Percentiles rank a stretch among this genome's conserved stretches.
Evolutionary conservation across 37 sponge, comb jelly and placozoan species (phyloP).

Genomic region (Beroe forskalii): DNA sequence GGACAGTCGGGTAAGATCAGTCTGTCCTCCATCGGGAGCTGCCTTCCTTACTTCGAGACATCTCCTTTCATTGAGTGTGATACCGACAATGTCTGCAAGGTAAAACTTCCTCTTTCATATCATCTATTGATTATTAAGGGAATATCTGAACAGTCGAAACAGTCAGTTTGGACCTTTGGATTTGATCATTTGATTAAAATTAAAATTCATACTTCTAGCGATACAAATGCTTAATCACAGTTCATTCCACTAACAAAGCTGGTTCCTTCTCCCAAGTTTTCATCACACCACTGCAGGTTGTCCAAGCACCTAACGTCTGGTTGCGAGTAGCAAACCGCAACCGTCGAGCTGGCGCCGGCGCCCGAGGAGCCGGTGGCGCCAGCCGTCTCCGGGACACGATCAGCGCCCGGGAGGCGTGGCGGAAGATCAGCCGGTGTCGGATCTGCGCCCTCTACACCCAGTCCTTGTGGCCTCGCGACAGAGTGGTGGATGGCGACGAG

Average conservation of each 20-base stretch:
- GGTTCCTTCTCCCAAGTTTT: too few species aligned
- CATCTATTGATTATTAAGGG: too few species aligned
- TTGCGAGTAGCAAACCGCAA: not conserved
- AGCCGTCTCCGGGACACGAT: not conserved
- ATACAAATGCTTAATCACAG: too few species aligned
- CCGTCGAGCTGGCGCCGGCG: not conserved
- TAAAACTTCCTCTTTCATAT: too few species aligned
- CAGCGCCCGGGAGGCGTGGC: slow-evolving; percentile 15
- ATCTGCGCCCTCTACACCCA: slow-evolving; percentile 59
- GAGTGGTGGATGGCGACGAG: not conserved
- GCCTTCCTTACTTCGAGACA: slow-evolving; percentile 27
- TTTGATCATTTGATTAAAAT: too few species aligned
- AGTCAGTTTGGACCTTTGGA: too few species aligned
- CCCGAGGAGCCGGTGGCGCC: not conserved
- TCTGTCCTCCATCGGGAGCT: slow-evolving; percentile 55
- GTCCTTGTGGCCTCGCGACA: slow-evolving; percentile 18
- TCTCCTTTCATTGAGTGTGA: slow-evolving; percentile 62
- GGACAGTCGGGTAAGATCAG: slow-evolving; percentile 56
- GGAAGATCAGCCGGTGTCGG: slow-evolving; percentile 58
- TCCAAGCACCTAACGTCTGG: slow-evolving; percentile 40
- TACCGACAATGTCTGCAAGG: slow-evolving; percentile 23
- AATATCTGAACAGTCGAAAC: too few species aligned
- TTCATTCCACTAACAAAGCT: too few species aligned
- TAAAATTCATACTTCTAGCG: not conserved
- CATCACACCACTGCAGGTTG: too few species aligned